Base-by-base conservation (phyloP, 2,797 vertebrate genomes). In the Cynodonichthys magdalenae region DNA sequence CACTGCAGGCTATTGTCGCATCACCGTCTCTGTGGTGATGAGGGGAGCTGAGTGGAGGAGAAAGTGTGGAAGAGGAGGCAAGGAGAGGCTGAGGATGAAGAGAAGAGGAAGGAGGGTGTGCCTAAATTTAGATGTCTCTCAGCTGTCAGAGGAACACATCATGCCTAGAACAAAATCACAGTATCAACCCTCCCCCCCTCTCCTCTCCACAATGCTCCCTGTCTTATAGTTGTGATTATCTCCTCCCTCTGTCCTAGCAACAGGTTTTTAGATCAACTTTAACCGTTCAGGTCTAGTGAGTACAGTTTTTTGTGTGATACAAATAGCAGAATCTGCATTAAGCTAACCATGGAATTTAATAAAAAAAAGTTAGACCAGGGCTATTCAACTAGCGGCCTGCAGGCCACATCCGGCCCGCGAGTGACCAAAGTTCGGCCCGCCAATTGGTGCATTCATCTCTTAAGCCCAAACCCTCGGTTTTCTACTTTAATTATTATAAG, bases 61-160 rank as follows among this genome's bases (percentile, higher is more conserved):
- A 81, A 64, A 68, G 72, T 63, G 74, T 69, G 44, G 70, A 66
- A 67, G 75, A 78, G 66, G 64, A 75, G 62, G 59, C 31, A 55
- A 64, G 61, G 63, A 75, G 72, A 59, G 69, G 66, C 71, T 66
- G 73, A 71, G 44, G 77, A 84, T 71, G 65, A 53, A 48, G 76
- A 79, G 74, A 53, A 44, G 81, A 76, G 64, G 83, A 77, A 82
- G 75, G 71, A 70, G 81, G 71, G 74, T 63, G 74, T 52, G 71
- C 82, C 87, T 89, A 90, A 89, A 91, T 90, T 87, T 87, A 90
- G 85, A 88, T 86, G 86, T 79, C 24, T 85, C 83, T 88, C 80
- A 74, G 80, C 80, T 80, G 83, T 71, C 72, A 79, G 75, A 82
- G 53, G 66, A 83, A 75, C 82, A 84, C 72, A 75, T 79, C 48